Percentiles rank a stretch among this genome's conserved stretches.
Evolutionary conservation across 2,113 vertebrate genomes (phyloP).

Genomic region (Capricornis sumatraensis): DNA sequence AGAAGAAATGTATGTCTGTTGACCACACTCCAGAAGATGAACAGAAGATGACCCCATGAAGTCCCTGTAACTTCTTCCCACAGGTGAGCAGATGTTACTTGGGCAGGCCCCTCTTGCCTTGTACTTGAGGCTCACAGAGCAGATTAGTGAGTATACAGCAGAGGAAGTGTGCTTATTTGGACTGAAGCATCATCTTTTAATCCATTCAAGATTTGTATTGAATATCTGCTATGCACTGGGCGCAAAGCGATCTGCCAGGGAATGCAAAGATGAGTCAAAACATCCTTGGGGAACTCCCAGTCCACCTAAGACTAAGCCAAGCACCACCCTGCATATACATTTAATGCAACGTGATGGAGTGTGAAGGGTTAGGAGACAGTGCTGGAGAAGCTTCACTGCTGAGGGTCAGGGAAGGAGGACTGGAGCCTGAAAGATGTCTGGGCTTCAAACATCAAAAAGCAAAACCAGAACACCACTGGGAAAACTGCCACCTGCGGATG

Average conservation of each 20-base stretch:
- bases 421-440: background rate
- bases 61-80: background rate
- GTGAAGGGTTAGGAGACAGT: background rate
- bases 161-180: background rate
- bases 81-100: background rate
- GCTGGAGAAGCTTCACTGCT: background rate
- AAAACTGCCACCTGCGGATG: background rate
- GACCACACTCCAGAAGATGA: no score
- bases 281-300: background rate
- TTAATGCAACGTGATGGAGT: background rate
- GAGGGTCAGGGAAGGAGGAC: background rate
- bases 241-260: background rate
- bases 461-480: accelerated
- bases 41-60: background rate
- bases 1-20: background rate
- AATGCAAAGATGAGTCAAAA: background rate
- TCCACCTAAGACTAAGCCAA: background rate
- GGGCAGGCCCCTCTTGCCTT: background rate
- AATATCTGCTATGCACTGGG: background rate
- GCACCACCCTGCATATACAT: accelerated
- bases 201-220: background rate
- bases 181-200: background rate
- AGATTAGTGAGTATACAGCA: background rate
- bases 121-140: background rate
- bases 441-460: background rate